A percentile compares a stretch with the other conserved stretches of the same genome.
These are phyloP conservation scores for Syngnathus scovelli DNA, from an alignment of 2,113 vertebrate species.

Conservation along the genomic window DNA sequence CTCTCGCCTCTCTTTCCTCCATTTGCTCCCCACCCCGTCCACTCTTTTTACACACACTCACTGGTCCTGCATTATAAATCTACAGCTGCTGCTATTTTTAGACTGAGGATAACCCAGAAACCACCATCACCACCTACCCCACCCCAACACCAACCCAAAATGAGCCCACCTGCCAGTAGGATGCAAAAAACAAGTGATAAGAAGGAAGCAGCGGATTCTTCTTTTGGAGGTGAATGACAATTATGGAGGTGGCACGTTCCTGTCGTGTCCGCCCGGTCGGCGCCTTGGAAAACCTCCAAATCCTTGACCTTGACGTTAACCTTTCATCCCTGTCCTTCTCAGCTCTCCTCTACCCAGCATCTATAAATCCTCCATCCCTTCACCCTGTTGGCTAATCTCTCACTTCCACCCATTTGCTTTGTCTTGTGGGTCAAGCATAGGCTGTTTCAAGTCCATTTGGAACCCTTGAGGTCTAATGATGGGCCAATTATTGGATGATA, in stretches of 20 bases:
- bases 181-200: slow-evolving; percentile 20
- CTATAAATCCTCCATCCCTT: slow-evolving; percentile 1
- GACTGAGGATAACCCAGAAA: slow-evolving; percentile 66
- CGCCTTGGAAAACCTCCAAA: background rate
- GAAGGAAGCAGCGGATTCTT: slow-evolving; percentile 17
- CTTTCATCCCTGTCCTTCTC: slow-evolving; percentile 3
- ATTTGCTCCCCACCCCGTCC: slow-evolving; percentile 32
- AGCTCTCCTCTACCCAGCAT: background rate
- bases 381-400: slow-evolving; percentile 8
- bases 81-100: slow-evolving; percentile 65
- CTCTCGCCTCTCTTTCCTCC: slow-evolving; percentile 33
- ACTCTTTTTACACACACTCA: slow-evolving; percentile 8
- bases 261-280: background rate
- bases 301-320: slow-evolving; percentile 46
- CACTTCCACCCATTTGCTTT: slow-evolving; percentile 8
- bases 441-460: background rate
- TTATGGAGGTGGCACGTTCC: slow-evolving; percentile 36
- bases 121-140: slow-evolving; percentile 13
- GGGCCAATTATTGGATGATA: background rate
- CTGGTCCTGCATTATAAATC: slow-evolving; percentile 60
- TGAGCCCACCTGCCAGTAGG: slow-evolving; percentile 4
- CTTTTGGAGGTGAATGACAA: slow-evolving; percentile 47
- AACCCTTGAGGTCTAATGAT: background rate
- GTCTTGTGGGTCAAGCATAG: slow-evolving; percentile 35
- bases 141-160: slow-evolving; percentile 4